Evolutionary conservation across 2,888 invertebrate species (phyloP).

Genomic region (Leucozona laternaria): DNA sequence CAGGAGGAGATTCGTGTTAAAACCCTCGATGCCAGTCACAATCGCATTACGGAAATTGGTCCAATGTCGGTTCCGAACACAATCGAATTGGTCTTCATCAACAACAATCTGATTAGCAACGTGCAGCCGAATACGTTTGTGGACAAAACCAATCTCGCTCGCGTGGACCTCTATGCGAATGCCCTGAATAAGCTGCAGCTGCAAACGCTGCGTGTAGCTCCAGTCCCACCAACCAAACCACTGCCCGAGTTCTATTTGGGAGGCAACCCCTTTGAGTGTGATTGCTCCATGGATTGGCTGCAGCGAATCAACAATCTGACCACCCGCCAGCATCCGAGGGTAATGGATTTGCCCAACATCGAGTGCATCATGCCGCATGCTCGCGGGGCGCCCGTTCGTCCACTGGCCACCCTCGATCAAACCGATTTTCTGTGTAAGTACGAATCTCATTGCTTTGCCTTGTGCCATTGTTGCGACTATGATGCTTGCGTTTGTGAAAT

Average conservation of each 20-base stretch:
- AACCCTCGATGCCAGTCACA: slow-evolving; percentile 96
- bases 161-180: slow-evolving; percentile 96
- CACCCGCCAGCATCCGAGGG: slow-evolving; percentile 92
- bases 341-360: slow-evolving; percentile 95
- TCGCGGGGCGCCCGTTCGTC: slow-evolving; percentile 91
- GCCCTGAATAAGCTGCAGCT: slow-evolving; percentile 92
- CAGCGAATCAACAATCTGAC: slow-evolving; percentile 95
- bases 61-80: slow-evolving; percentile 94
- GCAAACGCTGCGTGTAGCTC: slow-evolving; percentile 90
- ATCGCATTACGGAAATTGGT: slow-evolving; percentile 92
- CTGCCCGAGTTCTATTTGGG: slow-evolving; percentile 95
- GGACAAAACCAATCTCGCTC: slow-evolving; percentile 92
- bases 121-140: slow-evolving; percentile 94
- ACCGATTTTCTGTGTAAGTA: slow-evolving; percentile 96
- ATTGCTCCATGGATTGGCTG: slow-evolving; percentile 98
- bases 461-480: slow-evolving; percentile 98
- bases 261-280: slow-evolving; percentile 97
- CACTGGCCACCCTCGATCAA: slow-evolving; percentile 91
- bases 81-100: slow-evolving; percentile 93
- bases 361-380: slow-evolving; percentile 94
- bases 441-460: slow-evolving; percentile 96
- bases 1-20: slow-evolving; percentile 92
- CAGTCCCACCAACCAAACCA: slow-evolving; percentile 87
- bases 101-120: slow-evolving; percentile 92
- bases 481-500: slow-evolving; percentile 99